Conservation (phyloP, 1,140 invertebrate genomes). For the Neodiprion pinetum region DNA sequence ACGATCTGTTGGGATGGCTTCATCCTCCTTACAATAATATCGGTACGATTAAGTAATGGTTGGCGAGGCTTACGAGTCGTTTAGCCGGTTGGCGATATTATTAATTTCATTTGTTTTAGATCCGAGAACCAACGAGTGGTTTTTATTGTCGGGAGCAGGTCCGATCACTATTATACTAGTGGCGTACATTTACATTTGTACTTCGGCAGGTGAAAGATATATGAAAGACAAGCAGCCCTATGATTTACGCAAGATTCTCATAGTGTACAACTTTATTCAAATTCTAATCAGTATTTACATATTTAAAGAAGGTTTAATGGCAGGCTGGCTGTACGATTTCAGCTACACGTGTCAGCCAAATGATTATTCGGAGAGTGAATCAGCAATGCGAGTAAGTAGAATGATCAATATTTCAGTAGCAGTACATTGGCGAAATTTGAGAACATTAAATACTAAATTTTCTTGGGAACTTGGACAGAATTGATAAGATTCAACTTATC, state of each 20-base stretch:
- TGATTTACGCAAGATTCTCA: slow-evolving; percentile 76
- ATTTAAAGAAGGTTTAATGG: slow-evolving; percentile 69
- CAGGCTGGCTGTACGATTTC: slow-evolving; percentile 76
- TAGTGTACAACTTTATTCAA: slow-evolving; percentile 83
- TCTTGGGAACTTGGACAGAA: too few species aligned
- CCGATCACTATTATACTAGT: slow-evolving; percentile 77
- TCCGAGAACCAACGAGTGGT: slow-evolving; percentile 84
- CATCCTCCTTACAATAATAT: too few species aligned
- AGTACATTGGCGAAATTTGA: too few species aligned
- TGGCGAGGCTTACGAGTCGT: too few species aligned
- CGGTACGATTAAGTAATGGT: too few species aligned
- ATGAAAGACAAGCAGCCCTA: slow-evolving; percentile 89
- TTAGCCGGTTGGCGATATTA: too few species aligned
- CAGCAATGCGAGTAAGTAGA: slow-evolving; percentile 75
- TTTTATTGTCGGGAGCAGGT: slow-evolving; percentile 79
- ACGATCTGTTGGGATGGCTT: too few species aligned
- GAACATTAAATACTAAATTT: too few species aligned
- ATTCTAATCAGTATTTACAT: slow-evolving; percentile 76
- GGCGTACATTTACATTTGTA: slow-evolving; percentile 79
- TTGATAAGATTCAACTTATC: too few species aligned
- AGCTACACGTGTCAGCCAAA: slow-evolving; percentile 85
- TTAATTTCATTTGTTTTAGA: slow-evolving; percentile 66
- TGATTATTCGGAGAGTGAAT: slow-evolving; percentile 76
- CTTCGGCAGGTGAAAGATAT: slow-evolving; percentile 75
- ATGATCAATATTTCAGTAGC: neutral